Conservation (phyloP, 2,888 invertebrate species). For the Pammene aurita region DNA sequence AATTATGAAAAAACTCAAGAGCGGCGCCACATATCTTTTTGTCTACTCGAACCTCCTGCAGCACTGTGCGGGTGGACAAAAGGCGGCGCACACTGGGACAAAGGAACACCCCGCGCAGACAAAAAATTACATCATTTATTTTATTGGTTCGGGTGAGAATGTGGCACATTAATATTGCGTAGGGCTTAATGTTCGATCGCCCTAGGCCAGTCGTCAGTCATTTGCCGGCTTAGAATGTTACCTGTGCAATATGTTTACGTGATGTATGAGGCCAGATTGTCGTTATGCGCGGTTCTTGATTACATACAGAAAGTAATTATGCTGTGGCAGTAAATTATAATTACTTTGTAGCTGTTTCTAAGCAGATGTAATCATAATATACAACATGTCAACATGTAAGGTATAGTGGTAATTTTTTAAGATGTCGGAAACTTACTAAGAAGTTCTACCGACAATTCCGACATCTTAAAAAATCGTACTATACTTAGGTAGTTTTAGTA, state of each 20-base stretch:
- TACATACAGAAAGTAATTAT: conserved; percentile 41
- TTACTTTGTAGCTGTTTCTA: conserved; percentile 19
- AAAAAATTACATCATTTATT: conserved; percentile 84
- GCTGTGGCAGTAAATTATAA: conserved; percentile 31
- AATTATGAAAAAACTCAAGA: conserved; percentile 61
- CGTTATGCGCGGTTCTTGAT: conserved; percentile 36
- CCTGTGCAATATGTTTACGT: conserved; percentile 41
- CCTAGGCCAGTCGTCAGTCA: conserved; percentile 73
- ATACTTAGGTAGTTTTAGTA: conserved; percentile 14
- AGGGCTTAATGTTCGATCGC: conserved; percentile 77
- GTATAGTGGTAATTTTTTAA: too few species aligned
- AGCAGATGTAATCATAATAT: conserved; percentile 18
- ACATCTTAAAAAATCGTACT: too few species aligned
- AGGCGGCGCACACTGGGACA: conserved; percentile 67
- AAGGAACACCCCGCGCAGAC: conserved; percentile 73
- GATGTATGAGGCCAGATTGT: conserved; percentile 39
- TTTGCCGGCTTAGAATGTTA: conserved; percentile 41
- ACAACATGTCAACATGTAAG: neutral
- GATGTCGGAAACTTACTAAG: too few species aligned
- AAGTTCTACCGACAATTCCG: too few species aligned
- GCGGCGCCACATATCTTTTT: conserved; percentile 79
- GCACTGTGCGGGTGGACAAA: conserved; percentile 62
- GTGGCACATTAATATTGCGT: conserved; percentile 79
- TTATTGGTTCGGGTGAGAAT: conserved; percentile 81
- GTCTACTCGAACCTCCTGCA: conserved; percentile 75